These are phyloP conservation scores for Melanotaenia trifasciata DNA, from an alignment of 2,797 vertebrate species.

Conservation along the genomic window DNA sequence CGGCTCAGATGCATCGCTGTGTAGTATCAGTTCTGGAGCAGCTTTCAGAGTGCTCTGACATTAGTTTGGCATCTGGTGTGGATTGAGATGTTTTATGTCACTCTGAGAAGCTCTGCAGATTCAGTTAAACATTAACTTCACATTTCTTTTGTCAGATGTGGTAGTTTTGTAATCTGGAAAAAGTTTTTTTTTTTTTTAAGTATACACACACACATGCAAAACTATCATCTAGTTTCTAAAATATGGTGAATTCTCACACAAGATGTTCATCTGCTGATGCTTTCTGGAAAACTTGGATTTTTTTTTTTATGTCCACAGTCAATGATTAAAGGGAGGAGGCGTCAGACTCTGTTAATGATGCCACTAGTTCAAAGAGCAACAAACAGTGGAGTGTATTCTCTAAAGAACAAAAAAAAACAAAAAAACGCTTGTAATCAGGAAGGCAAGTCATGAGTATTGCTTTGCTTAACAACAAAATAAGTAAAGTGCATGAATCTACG, in stretches of 20 bases:
- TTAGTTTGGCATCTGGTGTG: conserved; percentile 29
- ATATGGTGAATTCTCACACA: neutral
- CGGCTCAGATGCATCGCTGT: neutral
- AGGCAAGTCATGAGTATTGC: neutral
- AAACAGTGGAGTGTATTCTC: neutral
- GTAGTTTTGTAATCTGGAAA: conserved; percentile 26
- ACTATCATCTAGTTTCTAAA: neutral
- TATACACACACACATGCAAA: conserved; percentile 9
- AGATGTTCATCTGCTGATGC: neutral
- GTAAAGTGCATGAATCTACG: conserved; percentile 43
- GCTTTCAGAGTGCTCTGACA: conserved; percentile 3
- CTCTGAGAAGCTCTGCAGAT: conserved; percentile 9
- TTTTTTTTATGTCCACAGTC: neutral
- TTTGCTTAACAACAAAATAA: neutral
- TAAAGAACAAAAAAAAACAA: neutral
- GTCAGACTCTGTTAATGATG: neutral
- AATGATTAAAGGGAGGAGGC: neutral
- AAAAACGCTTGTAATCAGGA: neutral
- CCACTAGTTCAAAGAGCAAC: neutral
- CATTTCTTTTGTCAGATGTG: conserved; percentile 35
- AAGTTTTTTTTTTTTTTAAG: neutral
- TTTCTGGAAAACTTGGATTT: neutral
- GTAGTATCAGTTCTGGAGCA: neutral
- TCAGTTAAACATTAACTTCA: conserved; percentile 18
- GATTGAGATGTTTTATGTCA: conserved; percentile 9